Percentiles rank a stretch among this genome's conserved stretches.
Evolutionary conservation across 1,140 invertebrate species (phyloP).

Genomic region (Arctopsyche grandis): DNA sequence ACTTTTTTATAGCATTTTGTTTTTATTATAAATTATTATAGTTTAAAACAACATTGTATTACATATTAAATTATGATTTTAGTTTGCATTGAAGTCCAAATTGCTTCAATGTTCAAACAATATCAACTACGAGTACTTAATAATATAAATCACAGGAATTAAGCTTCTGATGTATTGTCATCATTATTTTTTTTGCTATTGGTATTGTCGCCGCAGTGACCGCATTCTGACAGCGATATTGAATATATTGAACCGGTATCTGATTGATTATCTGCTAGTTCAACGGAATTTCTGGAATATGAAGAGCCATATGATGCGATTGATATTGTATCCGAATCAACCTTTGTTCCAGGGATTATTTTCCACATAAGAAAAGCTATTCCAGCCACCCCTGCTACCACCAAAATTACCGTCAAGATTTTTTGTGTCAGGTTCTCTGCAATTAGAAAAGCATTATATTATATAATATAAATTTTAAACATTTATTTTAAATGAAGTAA

Average conservation of each 20-base stretch:
- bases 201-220: conserved; percentile 57
- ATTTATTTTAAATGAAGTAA: not conserved
- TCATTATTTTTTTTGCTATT: conserved; percentile 59
- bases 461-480: conserved; percentile 26
- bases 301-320: conserved; percentile 47
- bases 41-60: conserved; percentile 8
- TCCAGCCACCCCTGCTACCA: conserved; percentile 63
- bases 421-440: conserved; percentile 50
- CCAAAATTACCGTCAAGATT: conserved; percentile 63
- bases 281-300: conserved; percentile 39
- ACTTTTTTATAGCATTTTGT: conserved; percentile 35
- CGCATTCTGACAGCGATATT: conserved; percentile 64
- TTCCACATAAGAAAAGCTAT: conserved; percentile 64
- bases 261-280: conserved; percentile 54
- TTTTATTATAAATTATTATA: conserved; percentile 34
- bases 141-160: conserved; percentile 29
- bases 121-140: conserved; percentile 6
- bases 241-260: conserved; percentile 64
- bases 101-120: not conserved
- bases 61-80: not conserved
- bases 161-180: conserved; percentile 64
- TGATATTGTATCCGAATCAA: conserved; percentile 56
- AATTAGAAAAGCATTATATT: not conserved
- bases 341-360: conserved; percentile 63
- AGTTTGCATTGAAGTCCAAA: not conserved